Conservation (phyloP, 2,888 invertebrate genomes). For the Drosophila pseudotalamancana region DNA sequence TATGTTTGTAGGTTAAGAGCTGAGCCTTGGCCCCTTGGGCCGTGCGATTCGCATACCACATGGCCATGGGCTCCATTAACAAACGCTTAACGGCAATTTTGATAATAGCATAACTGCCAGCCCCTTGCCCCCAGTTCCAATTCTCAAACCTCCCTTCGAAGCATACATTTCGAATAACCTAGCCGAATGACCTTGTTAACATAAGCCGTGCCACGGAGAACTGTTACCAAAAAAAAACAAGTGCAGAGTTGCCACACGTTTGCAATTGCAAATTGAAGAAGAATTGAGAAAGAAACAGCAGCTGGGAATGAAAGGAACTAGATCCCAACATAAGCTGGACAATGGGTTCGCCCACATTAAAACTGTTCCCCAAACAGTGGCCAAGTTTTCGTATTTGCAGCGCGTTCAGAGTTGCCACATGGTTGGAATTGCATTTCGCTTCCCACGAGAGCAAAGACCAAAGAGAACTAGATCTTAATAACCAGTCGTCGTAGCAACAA, state of each 20-base stretch:
- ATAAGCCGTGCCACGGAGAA: slow-evolving; percentile 3
- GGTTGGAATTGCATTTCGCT: slow-evolving; percentile 39
- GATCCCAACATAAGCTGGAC: no score
- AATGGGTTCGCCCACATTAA: no score
- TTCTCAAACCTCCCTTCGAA: not conserved
- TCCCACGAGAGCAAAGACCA: slow-evolving; percentile 54
- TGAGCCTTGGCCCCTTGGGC: slow-evolving; percentile 72
- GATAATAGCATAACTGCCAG: slow-evolving; percentile 69
- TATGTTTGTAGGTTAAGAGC: slow-evolving; percentile 78
- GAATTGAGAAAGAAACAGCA: no score
- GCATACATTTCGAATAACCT: slow-evolving; percentile 10
- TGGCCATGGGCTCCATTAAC: slow-evolving; percentile 59
- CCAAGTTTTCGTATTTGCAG: slow-evolving; percentile 23
- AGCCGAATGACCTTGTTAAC: slow-evolving; percentile 70
- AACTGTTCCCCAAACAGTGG: slow-evolving; percentile 23
- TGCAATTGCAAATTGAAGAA: not conserved
- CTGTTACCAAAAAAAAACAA: not conserved
- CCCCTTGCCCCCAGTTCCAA: slow-evolving; percentile 2
- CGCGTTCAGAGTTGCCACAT: slow-evolving; percentile 57
- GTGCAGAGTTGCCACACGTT: not conserved
- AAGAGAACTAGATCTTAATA: slow-evolving; percentile 40
- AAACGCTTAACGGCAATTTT: slow-evolving; percentile 68
- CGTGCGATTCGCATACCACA: slow-evolving; percentile 44
- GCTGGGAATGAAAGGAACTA: no score
- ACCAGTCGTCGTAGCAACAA: slow-evolving; percentile 59